These are phyloP conservation scores for Tenebrosternarchus preto DNA, from an alignment of 2,113 vertebrate species.

Conservation along the genomic window DNA sequence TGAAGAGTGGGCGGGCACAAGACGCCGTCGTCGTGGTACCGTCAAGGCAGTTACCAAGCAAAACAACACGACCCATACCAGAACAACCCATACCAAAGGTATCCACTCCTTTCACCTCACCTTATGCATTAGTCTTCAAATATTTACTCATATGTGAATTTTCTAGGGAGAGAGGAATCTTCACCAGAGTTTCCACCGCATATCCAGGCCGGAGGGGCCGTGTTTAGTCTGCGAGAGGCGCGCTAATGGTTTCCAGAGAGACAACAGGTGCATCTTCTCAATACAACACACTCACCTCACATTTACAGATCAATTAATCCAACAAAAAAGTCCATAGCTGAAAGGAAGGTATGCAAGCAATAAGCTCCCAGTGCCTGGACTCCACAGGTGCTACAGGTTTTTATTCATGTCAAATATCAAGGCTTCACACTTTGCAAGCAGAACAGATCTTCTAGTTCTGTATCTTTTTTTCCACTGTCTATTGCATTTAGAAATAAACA, in stretches of 20 bases:
- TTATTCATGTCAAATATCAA: neutral
- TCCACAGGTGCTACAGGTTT: neutral
- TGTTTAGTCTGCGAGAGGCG: constrained; percentile 64
- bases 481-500: neutral
- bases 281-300: constrained; percentile 39
- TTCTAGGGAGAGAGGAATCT: constrained; percentile 31
- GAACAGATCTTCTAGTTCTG: neutral
- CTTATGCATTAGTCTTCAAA: constrained; percentile 51
- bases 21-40: neutral
- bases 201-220: constrained; percentile 37
- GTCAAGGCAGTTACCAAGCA: constrained; percentile 35
- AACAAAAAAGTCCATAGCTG: neutral
- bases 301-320: neutral
- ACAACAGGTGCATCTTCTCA: constrained; percentile 53
- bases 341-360: neutral
- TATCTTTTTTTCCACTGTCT: neutral
- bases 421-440: neutral
- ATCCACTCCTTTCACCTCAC: constrained; percentile 34
- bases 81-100: constrained; percentile 39
- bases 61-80: constrained; percentile 18
- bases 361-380: neutral
- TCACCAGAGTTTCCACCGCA: constrained; percentile 52
- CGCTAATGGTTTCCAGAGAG: constrained; percentile 22
- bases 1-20: neutral
- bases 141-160: constrained; percentile 60